phyloP scores from a whole-genome alignment of 1,140 invertebrate genomes.

The Diorhabda sublineata region DNA sequence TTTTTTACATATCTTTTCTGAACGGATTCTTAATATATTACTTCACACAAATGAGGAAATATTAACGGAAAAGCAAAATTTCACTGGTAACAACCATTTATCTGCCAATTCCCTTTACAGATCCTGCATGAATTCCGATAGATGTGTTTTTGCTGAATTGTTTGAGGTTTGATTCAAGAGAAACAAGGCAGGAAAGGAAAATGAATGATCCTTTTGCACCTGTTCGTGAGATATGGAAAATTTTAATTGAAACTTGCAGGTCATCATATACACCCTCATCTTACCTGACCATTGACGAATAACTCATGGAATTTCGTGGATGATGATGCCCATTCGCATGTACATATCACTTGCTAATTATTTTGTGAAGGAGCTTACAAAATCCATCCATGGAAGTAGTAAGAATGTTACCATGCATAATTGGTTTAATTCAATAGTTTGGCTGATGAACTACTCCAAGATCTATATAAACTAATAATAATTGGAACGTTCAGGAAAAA shows the following conservation, averaged over 20 bases:
- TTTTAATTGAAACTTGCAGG: slow-evolving; percentile 28
- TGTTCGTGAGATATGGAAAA: no score
- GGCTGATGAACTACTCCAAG: slow-evolving; percentile 34
- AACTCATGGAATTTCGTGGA: slow-evolving; percentile 30
- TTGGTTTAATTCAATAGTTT: slow-evolving; percentile 42
- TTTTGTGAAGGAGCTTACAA: slow-evolving; percentile 34
- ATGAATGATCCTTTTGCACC: slow-evolving; percentile 40
- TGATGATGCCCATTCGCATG: no score
- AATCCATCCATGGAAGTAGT: slow-evolving; percentile 30
- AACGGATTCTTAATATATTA: slow-evolving; percentile 5
- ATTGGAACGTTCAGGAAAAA: slow-evolving; percentile 35
- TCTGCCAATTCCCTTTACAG: slow-evolving; percentile 23
- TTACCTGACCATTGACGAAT: slow-evolving; percentile 32
- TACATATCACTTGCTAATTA: slow-evolving; percentile 33
- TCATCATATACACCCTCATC: not conserved
- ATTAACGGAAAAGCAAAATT: not conserved
- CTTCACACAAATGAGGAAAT: slow-evolving; percentile 15
- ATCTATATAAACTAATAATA: no score
- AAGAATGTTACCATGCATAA: slow-evolving; percentile 43
- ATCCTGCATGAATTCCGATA: slow-evolving; percentile 29
- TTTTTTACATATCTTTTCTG: slow-evolving; percentile 10
- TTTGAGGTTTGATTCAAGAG: slow-evolving; percentile 40
- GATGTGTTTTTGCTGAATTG: slow-evolving; percentile 44
- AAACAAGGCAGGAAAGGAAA: slow-evolving; percentile 31
- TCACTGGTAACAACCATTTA: slow-evolving; percentile 7